Percentiles rank a stretch among this genome's conserved stretches.
Conservation (phyloP, 2,888 invertebrate species). For the Mythimna ferrago region DNA sequence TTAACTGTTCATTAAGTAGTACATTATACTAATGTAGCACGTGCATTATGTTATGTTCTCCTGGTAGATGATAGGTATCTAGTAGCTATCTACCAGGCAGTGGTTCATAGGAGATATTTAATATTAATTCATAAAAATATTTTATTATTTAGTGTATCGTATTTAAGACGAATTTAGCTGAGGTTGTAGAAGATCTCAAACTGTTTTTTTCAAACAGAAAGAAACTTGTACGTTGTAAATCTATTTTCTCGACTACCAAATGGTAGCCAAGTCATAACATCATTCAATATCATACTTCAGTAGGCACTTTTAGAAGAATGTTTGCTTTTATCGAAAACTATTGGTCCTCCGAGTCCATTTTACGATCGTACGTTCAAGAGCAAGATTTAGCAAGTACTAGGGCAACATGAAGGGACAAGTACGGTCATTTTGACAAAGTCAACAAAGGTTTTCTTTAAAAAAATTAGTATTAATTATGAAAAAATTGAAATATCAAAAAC, state of each 20-base stretch:
- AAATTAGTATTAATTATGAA: too few relatives aligned
- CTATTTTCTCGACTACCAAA: constrained; percentile 3
- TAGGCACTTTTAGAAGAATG: constrained; percentile 25
- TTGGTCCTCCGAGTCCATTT: constrained; percentile 43
- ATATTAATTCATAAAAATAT: too few relatives aligned
- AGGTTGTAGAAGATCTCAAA: too few relatives aligned
- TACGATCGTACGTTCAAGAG: constrained; percentile 28
- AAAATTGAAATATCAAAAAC: too few relatives aligned
- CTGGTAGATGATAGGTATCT: too few relatives aligned
- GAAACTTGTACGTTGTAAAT: neutral
- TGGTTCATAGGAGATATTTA: too few relatives aligned
- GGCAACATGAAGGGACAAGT: constrained; percentile 8
- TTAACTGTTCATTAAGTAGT: neutral
- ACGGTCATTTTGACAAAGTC: neutral
- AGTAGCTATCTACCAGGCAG: too few relatives aligned
- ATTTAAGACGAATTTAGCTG: too few relatives aligned
- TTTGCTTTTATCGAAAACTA: constrained; percentile 35
- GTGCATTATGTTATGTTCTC: too few relatives aligned
- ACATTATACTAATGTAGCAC: constrained; percentile 7
- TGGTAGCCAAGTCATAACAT: constrained; percentile 2
- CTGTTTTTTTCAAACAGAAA: too few relatives aligned
- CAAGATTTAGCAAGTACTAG: constrained; percentile 28
- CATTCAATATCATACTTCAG: constrained; percentile 21
- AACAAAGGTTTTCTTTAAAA: neutral
- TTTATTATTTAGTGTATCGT: too few relatives aligned